Conservation (phyloP, 2,113 vertebrate species). For the Garra rufa region DNA sequence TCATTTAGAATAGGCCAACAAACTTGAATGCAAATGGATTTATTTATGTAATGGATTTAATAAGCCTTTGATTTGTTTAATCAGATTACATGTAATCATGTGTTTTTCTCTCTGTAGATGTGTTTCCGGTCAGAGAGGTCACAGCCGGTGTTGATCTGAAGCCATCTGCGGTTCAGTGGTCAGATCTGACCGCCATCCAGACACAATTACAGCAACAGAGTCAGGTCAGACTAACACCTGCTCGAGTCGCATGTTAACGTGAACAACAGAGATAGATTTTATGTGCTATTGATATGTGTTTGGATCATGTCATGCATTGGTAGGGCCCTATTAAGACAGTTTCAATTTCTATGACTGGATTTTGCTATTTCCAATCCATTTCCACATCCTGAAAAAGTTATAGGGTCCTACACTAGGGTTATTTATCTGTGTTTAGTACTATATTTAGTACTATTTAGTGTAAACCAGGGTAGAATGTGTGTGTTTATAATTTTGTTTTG, state of each 20-base stretch:
- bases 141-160: constrained; percentile 48
- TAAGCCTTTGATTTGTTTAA: neutral
- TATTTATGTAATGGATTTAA: constrained; percentile 15
- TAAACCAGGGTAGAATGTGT: neutral
- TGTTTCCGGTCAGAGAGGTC: constrained; percentile 65
- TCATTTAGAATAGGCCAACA: no score
- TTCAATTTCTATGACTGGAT: neutral
- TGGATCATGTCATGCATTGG: neutral
- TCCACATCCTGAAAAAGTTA: neutral
- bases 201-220: constrained; percentile 79
- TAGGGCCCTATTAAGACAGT: no score
- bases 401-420: neutral
- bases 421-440: no score
- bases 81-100: neutral
- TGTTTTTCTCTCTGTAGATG: constrained; percentile 54
- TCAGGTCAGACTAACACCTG: constrained; percentile 65
- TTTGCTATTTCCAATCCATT: neutral
- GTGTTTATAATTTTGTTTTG: neutral
- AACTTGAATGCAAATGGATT: neutral
- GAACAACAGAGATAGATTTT: neutral
- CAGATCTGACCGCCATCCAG: constrained; percentile 73
- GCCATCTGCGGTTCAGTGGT: constrained; percentile 63
- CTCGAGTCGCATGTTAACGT: neutral
- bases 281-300: neutral
- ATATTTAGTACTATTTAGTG: neutral